A percentile compares a stretch with the other conserved stretches of the same genome.
phyloP scores from a whole-genome alignment of 2,113 vertebrate genomes.

The Casuarius casuarius region DNA sequence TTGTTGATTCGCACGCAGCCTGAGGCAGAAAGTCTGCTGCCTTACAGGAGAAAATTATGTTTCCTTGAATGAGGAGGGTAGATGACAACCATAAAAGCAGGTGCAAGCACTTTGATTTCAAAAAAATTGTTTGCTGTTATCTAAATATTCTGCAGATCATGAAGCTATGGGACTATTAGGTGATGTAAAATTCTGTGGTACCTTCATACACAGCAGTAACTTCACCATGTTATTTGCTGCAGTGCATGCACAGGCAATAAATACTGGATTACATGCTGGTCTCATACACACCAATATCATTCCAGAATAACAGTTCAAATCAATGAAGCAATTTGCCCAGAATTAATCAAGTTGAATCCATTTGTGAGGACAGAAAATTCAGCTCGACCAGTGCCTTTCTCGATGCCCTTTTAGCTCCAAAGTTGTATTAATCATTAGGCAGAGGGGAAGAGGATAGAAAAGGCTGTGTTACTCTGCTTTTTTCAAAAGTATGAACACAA shows the following conservation, averaged over 20 bases:
- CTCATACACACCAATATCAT: not conserved
- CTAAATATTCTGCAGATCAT: conserved; percentile 13
- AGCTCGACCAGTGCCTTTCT: not conserved
- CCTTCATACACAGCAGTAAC: not conserved
- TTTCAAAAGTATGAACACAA: rapidly evolving
- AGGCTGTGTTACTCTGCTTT: not conserved
- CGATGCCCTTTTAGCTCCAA: not conserved
- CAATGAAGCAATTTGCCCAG: not conserved
- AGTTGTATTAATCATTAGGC: not conserved
- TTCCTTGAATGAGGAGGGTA: conserved; percentile 59
- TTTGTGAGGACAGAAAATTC: not conserved
- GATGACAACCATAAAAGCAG: conserved; percentile 54
- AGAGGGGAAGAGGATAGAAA: not conserved
- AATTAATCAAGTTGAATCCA: not conserved
- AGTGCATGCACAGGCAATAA: not conserved
- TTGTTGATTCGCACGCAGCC: conserved; percentile 78
- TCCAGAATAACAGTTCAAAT: not conserved
- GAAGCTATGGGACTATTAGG: not conserved
- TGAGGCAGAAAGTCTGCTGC: conserved; percentile 73
- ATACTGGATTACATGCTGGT: not conserved
- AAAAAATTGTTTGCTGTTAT: not conserved
- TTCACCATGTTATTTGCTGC: not conserved
- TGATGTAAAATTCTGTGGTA: not conserved
- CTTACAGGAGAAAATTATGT: conserved; percentile 71
- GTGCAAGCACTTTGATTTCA: not conserved